phyloP scores from a whole-genome alignment of 2,113 vertebrate genomes.

The Gallinago jamesoni region DNA sequence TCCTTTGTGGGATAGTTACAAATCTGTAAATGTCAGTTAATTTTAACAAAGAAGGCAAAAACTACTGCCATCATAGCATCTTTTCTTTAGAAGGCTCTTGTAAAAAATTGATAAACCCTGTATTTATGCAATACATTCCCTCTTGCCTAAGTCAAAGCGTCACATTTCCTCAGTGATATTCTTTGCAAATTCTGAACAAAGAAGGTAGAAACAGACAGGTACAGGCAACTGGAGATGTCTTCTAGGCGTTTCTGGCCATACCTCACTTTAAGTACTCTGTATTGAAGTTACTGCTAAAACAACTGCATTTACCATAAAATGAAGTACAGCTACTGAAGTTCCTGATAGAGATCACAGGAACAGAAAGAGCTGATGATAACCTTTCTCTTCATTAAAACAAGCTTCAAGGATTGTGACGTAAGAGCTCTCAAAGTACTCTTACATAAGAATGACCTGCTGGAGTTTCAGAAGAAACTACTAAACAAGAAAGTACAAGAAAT shows the following conservation, averaged over 20 bases:
- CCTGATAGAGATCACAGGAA: background rate
- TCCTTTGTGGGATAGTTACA: background rate
- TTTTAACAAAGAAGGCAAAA: background rate
- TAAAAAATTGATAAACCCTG: background rate
- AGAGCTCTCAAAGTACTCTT: background rate
- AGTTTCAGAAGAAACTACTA: background rate
- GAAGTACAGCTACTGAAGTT: background rate
- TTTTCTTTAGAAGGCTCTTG: background rate
- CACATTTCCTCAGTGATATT: background rate
- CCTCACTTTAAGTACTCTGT: background rate
- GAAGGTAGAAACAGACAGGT: background rate
- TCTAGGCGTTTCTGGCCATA: background rate
- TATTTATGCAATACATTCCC: background rate
- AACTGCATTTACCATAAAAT: background rate
- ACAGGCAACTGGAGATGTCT: background rate
- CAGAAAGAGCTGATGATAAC: background rate
- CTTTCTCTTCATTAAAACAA: background rate
- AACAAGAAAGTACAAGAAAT: background rate
- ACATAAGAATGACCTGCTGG: background rate
- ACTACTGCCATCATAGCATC: background rate
- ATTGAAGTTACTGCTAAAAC: background rate
- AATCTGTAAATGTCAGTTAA: background rate
- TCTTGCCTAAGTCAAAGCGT: background rate
- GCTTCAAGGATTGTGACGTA: background rate
- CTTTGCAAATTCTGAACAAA: background rate